Percentiles rank a stretch among this genome's conserved stretches.
Evolutionary conservation across 2,888 invertebrate species (phyloP).

Genomic region (Adineta ricciae): DNA sequence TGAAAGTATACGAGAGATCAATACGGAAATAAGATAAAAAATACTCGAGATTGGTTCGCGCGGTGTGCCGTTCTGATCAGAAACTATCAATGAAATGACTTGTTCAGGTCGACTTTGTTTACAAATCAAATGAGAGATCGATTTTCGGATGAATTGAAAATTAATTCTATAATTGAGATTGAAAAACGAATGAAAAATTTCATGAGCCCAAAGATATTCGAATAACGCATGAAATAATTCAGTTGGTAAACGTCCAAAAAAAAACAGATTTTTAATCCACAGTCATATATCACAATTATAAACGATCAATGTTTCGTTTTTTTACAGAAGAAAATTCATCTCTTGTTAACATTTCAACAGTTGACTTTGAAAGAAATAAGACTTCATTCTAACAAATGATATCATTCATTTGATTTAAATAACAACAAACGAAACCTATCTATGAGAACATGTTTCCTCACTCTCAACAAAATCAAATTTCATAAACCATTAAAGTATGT

Average conservation of each 20-base stretch:
- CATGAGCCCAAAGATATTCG: neutral
- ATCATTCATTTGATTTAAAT: too few relatives aligned
- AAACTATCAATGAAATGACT: neutral
- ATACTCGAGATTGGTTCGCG: neutral
- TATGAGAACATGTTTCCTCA: too few relatives aligned
- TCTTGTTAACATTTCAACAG: too few relatives aligned
- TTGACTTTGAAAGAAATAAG: too few relatives aligned
- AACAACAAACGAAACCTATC: too few relatives aligned
- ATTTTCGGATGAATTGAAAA: neutral
- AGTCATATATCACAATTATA: too few relatives aligned
- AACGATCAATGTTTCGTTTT: too few relatives aligned
- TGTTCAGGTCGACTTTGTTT: neutral
- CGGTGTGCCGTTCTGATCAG: neutral
- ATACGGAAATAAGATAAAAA: neutral
- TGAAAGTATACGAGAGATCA: neutral
- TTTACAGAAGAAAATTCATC: too few relatives aligned
- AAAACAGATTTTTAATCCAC: too few relatives aligned
- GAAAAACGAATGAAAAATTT: neutral
- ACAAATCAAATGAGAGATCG: neutral
- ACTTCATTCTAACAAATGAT: too few relatives aligned
- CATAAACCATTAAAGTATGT: slow-evolving; percentile 92
- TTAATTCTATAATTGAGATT: neutral
- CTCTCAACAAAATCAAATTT: too few relatives aligned
- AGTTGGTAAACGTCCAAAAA: neutral
- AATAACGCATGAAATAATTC: neutral